Conservation (phyloP, 92 coral and sea anemone species). For the Bergia puertoricense region DNA sequence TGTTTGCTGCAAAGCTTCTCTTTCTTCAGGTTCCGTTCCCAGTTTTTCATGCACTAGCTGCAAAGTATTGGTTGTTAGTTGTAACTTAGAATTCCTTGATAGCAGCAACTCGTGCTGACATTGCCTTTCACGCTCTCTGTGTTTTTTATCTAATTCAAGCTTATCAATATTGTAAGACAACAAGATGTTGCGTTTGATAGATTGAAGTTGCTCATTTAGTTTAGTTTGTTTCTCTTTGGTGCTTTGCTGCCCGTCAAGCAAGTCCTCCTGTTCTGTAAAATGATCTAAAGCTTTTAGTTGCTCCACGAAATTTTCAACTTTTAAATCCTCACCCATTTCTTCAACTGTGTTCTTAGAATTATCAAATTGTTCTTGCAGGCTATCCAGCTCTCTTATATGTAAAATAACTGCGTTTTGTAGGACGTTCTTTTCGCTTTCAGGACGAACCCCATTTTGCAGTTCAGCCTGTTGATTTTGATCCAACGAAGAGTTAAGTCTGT, state of each 20-base stretch:
- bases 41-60: conserved; percentile 33
- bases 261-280: background rate
- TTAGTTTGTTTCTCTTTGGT: background rate
- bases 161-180: conserved; percentile 37
- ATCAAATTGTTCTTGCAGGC: conserved; percentile 9
- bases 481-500: background rate
- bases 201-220: conserved; percentile 3
- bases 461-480: background rate
- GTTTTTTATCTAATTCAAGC: background rate
- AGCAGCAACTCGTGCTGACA: conserved; percentile 6
- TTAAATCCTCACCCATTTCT: conserved; percentile 1
- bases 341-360: conserved; percentile 30
- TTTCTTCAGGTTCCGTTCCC: background rate
- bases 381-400: background rate
- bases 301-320: background rate
- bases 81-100: conserved; percentile 17
- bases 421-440: background rate
- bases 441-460: background rate
- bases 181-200: conserved; percentile 5
- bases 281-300: conserved; percentile 21
- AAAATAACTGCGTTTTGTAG: background rate
- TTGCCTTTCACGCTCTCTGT: conserved; percentile 23
- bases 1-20: conserved; percentile 17
- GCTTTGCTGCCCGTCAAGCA: background rate
- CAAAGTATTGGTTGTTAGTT: background rate